Conservation (phyloP, 2,797 vertebrate genomes). For the Diglossa cyanea region DNA sequence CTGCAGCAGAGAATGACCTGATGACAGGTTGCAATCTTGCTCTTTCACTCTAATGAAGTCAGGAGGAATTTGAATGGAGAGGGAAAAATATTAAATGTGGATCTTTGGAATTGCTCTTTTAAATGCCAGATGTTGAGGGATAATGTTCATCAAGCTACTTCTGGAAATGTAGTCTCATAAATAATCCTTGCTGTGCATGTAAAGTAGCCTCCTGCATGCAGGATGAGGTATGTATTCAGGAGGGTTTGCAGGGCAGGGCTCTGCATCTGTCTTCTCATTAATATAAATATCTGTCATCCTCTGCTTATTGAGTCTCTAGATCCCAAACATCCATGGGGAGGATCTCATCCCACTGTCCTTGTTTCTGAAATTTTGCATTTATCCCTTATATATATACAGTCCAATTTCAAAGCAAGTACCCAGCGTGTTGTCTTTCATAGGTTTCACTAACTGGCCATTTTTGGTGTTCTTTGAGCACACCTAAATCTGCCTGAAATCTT, state of each 20-base stretch:
- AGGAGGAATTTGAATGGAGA: background rate
- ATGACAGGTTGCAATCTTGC: background rate
- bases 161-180: background rate
- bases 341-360: background rate
- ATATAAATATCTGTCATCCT: background rate
- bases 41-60: slow-evolving; percentile 1
- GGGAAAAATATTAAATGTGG: background rate
- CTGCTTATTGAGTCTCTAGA: background rate
- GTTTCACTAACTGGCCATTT: background rate
- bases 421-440: background rate
- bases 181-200: background rate
- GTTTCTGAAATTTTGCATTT: background rate
- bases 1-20: background rate
- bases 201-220: background rate
- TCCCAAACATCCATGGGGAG: background rate
- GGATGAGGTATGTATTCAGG: background rate
- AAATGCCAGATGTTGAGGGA: background rate
- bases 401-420: background rate
- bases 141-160: slow-evolving; percentile 12
- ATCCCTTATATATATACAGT: accelerated
- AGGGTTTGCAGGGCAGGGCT: background rate
- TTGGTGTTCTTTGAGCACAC: background rate
- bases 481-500: background rate
- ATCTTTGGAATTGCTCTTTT: background rate
- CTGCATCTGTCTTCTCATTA: background rate